phyloP scores from a whole-genome alignment of 2,797 vertebrate genomes.

The Naso thynnoides region DNA sequence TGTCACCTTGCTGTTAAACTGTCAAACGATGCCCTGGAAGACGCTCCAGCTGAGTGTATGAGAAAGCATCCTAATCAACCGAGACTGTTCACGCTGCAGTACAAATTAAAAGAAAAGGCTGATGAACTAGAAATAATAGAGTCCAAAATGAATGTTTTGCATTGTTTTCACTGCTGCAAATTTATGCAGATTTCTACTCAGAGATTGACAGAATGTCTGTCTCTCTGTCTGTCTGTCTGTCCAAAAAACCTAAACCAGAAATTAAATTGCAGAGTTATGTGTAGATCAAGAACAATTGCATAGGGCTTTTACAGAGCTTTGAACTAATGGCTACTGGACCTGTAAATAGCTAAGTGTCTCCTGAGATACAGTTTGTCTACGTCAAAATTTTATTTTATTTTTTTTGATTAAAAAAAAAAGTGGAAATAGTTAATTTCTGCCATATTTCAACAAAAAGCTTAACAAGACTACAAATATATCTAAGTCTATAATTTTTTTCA shows the following conservation, averaged over 20 bases:
- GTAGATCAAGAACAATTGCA: no score
- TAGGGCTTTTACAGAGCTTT: no score
- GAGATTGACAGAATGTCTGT: background rate
- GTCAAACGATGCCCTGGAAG: constrained; percentile 11
- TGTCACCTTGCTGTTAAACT: constrained; percentile 58
- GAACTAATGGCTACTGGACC: background rate
- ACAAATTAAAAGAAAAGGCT: background rate
- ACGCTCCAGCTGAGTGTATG: background rate
- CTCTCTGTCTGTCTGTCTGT: background rate
- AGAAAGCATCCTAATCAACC: background rate
- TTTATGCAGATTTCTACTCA: background rate
- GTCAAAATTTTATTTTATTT: no score
- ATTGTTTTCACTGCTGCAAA: background rate
- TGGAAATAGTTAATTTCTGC: background rate
- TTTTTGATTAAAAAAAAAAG: no score
- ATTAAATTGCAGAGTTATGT: background rate
- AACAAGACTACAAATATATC: background rate
- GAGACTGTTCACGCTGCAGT: background rate
- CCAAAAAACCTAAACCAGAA: background rate
- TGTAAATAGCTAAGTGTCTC: background rate
- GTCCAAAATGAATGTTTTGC: background rate
- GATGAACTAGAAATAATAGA: background rate
- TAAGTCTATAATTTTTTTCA: background rate
- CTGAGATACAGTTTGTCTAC: background rate
- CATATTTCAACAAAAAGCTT: background rate